Percentiles rank a stretch among this genome's conserved stretches.
Evolutionary conservation across 1,140 invertebrate genomes (phyloP).

Genomic region (Philopotamus ludificatus): DNA sequence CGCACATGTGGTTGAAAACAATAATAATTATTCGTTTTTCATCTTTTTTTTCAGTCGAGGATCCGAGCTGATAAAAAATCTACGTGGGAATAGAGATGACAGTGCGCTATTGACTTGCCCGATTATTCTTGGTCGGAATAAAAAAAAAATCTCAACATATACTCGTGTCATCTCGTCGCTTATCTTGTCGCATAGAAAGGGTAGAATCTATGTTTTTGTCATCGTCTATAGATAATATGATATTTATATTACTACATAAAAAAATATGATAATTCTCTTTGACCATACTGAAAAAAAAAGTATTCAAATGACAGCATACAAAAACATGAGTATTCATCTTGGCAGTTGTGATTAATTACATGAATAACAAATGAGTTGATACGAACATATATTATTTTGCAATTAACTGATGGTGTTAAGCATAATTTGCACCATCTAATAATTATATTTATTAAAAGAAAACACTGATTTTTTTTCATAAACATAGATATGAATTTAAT

Average conservation of each 20-base stretch:
- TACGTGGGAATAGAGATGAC: constrained; percentile 11
- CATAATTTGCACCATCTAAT: neutral
- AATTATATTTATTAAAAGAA: neutral
- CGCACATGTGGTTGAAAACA: neutral
- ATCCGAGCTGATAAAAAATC: too few species aligned
- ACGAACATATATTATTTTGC: neutral
- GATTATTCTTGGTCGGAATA: neutral
- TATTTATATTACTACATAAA: constrained; percentile 5
- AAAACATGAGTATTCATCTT: neutral
- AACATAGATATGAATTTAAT: neutral
- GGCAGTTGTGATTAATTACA: neutral
- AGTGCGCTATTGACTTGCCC: constrained; percentile 4
- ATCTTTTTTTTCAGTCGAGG: too few species aligned
- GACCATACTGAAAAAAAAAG: neutral
- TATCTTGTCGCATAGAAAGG: constrained; percentile 17
- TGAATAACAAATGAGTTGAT: neutral
- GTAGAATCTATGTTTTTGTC: constrained; percentile 25
- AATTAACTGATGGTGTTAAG: neutral
- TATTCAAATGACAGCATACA: neutral
- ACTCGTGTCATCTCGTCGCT: constrained; percentile 17
- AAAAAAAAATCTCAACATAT: too few species aligned
- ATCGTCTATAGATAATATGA: constrained; percentile 16
- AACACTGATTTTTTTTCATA: neutral
- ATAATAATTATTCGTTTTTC: neutral
- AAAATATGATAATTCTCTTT: neutral